Evolutionary conservation across 2,113 vertebrate species (phyloP), one percentile per base, ranked within the genome.

Genomic region (Pavo muticus): DNA sequence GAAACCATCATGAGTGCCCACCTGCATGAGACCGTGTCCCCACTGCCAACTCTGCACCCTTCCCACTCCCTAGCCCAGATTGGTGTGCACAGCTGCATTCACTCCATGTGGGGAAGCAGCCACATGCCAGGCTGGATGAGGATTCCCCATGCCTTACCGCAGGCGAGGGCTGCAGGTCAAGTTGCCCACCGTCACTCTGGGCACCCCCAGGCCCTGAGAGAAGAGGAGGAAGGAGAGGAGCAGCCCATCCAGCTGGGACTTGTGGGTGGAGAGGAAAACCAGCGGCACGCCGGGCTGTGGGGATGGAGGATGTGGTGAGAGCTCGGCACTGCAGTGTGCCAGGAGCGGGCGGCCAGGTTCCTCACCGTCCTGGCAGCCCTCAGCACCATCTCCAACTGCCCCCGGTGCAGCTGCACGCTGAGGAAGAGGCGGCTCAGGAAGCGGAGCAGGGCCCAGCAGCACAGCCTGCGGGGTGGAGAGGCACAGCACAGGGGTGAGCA

Each of bases 201-300:
- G 98, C 40, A 98, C 97, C 45, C 98, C 97, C 12, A 99, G 84
- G 45, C 98, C 98, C 93, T 98, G 98, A 63, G 98, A 98, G 76
- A 98, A 97, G 45, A 99, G 98, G 21, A 98, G 74, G n/a, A 99
- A 98, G 40, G 98, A 97, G 56, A 99, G 96, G 71, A 99, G 97
- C 7, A 92, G 91, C 15, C 97, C 98, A 12, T 99, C 99, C 94
- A 99, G 6, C 16, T 40, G 71, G 17, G 98, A 99, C 84, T 98
- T 98, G 91, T 96, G 98, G 21, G 97, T 92, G 6, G 98, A 98
- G 32, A 99, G 97, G 80, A 99, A 98, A 56, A 99, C 97, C 79
- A 99, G 96, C 0, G 97, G 98, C 44, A 93, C 56, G 3, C 74
- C 32, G 9, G 97, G 75, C 93, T 97, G 91, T 54, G 16, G 30